A percentile compares a stretch with the other conserved stretches of the same genome.
Evolutionary conservation across 2,888 invertebrate genomes (phyloP).

Genomic region (Tinea trinotella): DNA sequence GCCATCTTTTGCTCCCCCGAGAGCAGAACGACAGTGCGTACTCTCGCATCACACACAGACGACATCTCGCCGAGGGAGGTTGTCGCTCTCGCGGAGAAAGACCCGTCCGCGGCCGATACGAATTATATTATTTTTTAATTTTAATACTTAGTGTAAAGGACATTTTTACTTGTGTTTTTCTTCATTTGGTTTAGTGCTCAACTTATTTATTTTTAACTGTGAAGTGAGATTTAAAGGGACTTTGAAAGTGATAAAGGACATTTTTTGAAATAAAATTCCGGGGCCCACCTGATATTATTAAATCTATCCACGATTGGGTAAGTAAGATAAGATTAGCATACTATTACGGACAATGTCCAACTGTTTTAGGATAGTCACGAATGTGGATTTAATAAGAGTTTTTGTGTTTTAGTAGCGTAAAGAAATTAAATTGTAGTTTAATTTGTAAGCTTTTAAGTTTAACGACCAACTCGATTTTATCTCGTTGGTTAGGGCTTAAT

Average conservation of each 20-base stretch:
- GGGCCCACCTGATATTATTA: conserved; percentile 55
- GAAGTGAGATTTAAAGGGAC: conserved; percentile 42
- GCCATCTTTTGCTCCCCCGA: conserved; percentile 70
- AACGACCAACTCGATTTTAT: too few relatives aligned
- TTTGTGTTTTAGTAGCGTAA: too few relatives aligned
- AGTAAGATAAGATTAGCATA: conserved; percentile 57
- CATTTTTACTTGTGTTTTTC: conserved; percentile 2
- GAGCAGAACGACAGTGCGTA: conserved; percentile 69
- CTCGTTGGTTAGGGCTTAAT: not conserved
- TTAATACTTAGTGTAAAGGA: conserved; percentile 31
- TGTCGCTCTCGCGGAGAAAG: conserved; percentile 38
- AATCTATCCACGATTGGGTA: conserved; percentile 70
- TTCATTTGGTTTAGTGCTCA: conserved; percentile 37
- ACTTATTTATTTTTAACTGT: conserved; percentile 38
- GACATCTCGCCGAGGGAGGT: conserved; percentile 67
- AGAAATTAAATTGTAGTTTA: too few relatives aligned
- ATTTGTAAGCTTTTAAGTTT: too few relatives aligned
- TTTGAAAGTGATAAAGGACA: conserved; percentile 45
- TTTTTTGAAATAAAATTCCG: conserved; percentile 39
- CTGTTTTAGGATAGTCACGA: not conserved
- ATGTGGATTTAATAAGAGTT: not conserved
- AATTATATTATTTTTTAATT: conserved; percentile 29
- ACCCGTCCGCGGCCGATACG: conserved; percentile 34
- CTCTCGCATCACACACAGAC: conserved; percentile 70
- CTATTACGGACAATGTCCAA: not conserved